phyloP scores from a whole-genome alignment of 2,888 invertebrate species.

The Tenthredo livida region DNA sequence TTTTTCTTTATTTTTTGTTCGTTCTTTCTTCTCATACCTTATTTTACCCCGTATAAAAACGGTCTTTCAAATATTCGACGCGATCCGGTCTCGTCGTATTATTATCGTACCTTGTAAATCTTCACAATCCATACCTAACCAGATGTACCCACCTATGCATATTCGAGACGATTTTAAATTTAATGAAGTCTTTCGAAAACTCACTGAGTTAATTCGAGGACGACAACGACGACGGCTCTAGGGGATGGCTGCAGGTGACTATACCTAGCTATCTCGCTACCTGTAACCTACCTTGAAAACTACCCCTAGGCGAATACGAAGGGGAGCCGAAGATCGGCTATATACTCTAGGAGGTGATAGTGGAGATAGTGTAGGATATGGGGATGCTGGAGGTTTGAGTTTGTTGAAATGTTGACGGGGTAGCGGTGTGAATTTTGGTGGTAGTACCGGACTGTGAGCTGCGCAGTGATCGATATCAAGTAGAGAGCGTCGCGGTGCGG shows the following conservation, averaged over 20 bases:
- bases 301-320: constrained; percentile 7
- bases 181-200: neutral
- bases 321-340: neutral
- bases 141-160: neutral
- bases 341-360: neutral
- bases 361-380: neutral
- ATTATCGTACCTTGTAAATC: neutral
- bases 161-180: neutral
- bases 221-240: neutral
- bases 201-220: neutral
- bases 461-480: constrained; percentile 71
- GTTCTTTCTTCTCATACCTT: neutral
- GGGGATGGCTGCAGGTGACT: neutral
- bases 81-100: neutral
- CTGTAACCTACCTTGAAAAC: neutral
- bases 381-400: neutral
- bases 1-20: neutral
- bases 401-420: constrained; percentile 59
- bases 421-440: constrained; percentile 58
- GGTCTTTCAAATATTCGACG: neutral
- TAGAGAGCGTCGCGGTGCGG: constrained; percentile 61
- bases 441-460: constrained; percentile 57
- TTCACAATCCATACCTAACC: neutral
- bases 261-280: neutral
- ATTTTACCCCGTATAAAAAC: neutral